Evolutionary conservation across 35 echinoderm and acorn worm genomes (phyloP).

Genomic region (Nesometra sesokonis): DNA sequence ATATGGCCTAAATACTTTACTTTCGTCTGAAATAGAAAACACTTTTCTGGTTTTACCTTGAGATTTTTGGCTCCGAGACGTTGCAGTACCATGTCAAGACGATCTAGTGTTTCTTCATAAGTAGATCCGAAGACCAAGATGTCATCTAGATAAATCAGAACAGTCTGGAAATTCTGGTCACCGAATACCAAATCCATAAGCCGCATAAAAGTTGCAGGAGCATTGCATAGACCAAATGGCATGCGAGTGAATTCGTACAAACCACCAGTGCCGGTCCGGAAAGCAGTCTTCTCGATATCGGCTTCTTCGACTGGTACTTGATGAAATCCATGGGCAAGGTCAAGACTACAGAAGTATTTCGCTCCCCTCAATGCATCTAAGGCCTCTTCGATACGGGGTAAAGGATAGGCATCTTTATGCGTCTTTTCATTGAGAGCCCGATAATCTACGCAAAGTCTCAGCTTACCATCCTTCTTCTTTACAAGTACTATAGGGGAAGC

Average conservation of each 20-base stretch:
- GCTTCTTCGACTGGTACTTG: constrained; percentile 29
- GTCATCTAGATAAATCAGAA: constrained; percentile 7
- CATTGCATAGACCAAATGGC: constrained; percentile 25
- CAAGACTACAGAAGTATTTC: constrained; percentile 39
- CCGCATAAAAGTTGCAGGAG: constrained; percentile 8
- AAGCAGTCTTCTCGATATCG: constrained; percentile 50
- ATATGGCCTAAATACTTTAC: constrained; percentile 1
- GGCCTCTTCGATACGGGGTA: constrained; percentile 58
- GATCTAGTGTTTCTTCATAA: not conserved
- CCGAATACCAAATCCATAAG: constrained; percentile 1
- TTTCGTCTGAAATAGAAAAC: constrained; percentile 17
- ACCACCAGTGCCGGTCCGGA: constrained; percentile 28
- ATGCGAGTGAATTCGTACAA: constrained; percentile 10
- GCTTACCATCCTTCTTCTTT: constrained; percentile 36
- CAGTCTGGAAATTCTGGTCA: constrained; percentile 2
- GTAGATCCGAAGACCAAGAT: not conserved
- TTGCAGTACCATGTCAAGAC: constrained; percentile 13
- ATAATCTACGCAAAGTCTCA: constrained; percentile 57
- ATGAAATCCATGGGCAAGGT: constrained; percentile 52
- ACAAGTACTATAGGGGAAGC: constrained; percentile 55
- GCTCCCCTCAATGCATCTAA: constrained; percentile 41
- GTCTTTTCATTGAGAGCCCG: constrained; percentile 53
- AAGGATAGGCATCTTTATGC: constrained; percentile 47
- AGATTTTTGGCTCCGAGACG: constrained; percentile 10
- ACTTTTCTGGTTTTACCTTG: constrained; percentile 35